Percentiles rank a stretch among this genome's conserved stretches.
phyloP scores from a whole-genome alignment of 1,140 invertebrate genomes.

The Formica selysi region DNA sequence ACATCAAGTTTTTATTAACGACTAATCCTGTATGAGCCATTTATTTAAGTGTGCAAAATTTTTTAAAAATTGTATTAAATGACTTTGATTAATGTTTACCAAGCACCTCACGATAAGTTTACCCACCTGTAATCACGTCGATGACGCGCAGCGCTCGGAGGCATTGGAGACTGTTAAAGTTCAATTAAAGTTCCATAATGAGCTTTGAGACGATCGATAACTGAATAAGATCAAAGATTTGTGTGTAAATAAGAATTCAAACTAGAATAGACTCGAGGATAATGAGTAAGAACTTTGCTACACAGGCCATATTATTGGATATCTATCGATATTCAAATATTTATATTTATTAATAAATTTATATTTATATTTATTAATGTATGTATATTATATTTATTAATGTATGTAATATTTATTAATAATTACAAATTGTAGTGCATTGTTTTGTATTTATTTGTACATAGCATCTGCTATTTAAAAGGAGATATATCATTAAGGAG shows the following conservation, averaged over 20 bases:
- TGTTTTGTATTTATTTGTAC: not conserved
- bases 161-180: constrained; percentile 18
- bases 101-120: constrained; percentile 7
- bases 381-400: too few species aligned
- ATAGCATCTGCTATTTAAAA: not conserved
- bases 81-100: constrained; percentile 15
- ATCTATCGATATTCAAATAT: not conserved
- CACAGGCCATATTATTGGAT: not conserved
- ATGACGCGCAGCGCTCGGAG: not conserved
- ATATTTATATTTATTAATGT: too few species aligned
- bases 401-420: too few species aligned
- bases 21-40: not conserved
- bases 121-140: not conserved
- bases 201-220: constrained; percentile 28
- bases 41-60: not conserved
- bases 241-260: not conserved
- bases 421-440: not conserved
- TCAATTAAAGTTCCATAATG: constrained; percentile 40
- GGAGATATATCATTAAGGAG: not conserved
- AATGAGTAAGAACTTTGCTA: not conserved
- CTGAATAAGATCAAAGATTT: constrained; percentile 29
- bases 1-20: not conserved
- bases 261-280: not conserved
- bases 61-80: not conserved
- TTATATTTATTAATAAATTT: too few species aligned